Evolutionary conservation across 2,113 vertebrate species (phyloP), one percentile per base, ranked within the genome.

Genomic region (Pelvicachromis taeniatus): DNA sequence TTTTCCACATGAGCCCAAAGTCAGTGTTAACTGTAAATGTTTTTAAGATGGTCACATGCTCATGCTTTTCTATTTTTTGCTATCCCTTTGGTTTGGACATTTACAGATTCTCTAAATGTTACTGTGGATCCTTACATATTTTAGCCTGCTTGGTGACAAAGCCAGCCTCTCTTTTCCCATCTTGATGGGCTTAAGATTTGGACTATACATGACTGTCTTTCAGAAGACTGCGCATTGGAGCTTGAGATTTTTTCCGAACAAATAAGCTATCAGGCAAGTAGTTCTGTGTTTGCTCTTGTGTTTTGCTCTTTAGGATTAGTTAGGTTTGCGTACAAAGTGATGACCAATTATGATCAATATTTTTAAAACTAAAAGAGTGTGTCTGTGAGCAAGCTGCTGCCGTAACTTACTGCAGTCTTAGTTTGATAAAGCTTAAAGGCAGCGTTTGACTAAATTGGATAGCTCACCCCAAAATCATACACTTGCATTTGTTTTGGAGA

Each of bases 231-330:
- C 52, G 31, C 70, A 52, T 48, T 52, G 70, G 70, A 75, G 45
- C 45, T 75, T 75, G 42, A 50, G 68, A 50, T 50, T 75, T 75
- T 48, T 75, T 50, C 26, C 19, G 17, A 13, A 75, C 26, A 52
- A 50, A 33, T 75, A 52, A 50, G 33, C 70, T 75, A 33, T 31
- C 70, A 75, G 70, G 70, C 70, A 75, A 75, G 70, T 75, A 75
- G 70, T n/a, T 48, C 17, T 48, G 8, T 12, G 3, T 21, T 38
- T 35, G 59, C 17, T n/a, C 16, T 17, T 29, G 13, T 58, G 53
- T 29, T 80, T 52, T 52, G 23, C 0, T 48, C 70, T 75, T 11
- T 75, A 31, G 52, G 26, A 50, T 75, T 10, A 75, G 26, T 50
- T 75, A 23, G 68, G n/a, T 16, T 50, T 50, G 42, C 12, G 23